Conservation (phyloP, 2,113 vertebrate species). For the Bos javanicus region DNA sequence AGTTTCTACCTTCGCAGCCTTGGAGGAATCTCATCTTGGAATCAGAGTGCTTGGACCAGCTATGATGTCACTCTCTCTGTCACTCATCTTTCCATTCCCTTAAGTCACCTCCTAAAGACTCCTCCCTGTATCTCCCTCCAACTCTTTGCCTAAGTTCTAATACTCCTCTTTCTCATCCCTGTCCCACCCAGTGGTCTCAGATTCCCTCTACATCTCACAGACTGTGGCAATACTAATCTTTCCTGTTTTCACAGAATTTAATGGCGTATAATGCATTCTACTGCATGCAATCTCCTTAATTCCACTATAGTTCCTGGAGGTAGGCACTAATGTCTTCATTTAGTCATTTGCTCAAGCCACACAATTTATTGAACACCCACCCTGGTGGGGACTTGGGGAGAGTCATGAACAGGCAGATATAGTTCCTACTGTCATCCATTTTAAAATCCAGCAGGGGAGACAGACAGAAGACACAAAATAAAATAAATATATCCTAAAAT, state of each 20-base stretch:
- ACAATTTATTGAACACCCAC: background rate
- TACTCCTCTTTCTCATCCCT: background rate
- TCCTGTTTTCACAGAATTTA: background rate
- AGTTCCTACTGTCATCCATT: background rate
- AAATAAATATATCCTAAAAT: background rate
- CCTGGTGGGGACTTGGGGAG: background rate
- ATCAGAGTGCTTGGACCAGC: background rate
- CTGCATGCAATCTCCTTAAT: background rate
- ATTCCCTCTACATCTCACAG: background rate
- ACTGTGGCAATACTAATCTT: background rate
- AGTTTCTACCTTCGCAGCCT: background rate
- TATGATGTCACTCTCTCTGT: background rate
- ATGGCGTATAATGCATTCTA: background rate
- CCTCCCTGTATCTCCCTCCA: background rate
- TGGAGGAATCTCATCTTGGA: background rate
- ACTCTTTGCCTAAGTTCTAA: background rate
- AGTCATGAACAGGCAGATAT: background rate
- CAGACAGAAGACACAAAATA: background rate
- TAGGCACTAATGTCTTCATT: background rate
- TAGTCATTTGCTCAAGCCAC: background rate
- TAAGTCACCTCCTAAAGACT: fast-evolving
- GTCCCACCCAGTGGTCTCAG: background rate
- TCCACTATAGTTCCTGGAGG: background rate
- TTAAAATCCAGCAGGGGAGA: background rate
- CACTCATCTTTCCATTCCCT: background rate